phyloP scores from a whole-genome alignment of 2,797 vertebrate species.

The Furcifer pardalis region DNA sequence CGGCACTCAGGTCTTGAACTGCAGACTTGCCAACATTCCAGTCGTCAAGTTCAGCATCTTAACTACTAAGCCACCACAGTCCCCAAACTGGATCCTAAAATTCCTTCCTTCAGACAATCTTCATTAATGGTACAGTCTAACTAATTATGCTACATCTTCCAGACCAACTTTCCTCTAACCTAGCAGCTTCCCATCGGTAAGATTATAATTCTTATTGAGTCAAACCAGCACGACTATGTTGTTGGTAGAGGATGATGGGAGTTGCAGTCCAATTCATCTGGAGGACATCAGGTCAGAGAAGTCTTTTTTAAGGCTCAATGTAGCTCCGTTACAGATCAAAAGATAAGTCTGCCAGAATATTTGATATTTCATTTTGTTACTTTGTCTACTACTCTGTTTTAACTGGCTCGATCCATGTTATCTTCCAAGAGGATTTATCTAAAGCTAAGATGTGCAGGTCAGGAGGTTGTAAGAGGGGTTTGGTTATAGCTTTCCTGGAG shows the following conservation, averaged over 20 bases:
- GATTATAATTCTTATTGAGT: neutral
- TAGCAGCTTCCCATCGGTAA: neutral
- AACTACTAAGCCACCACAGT: too few species aligned
- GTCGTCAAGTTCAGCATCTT: too few species aligned
- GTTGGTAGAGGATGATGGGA: neutral
- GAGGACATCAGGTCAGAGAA: neutral
- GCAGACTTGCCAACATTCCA: too few species aligned
- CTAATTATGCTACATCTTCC: neutral
- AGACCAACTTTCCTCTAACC: neutral
- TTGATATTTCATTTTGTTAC: slow-evolving; percentile 45
- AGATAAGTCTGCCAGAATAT: slow-evolving; percentile 55
- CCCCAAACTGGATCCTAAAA: too few species aligned
- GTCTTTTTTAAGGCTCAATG: neutral
- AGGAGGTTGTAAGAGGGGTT: slow-evolving; percentile 33
- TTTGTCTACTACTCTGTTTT: slow-evolving; percentile 31
- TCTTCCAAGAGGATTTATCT: slow-evolving; percentile 36
- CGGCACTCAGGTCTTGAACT: too few species aligned
- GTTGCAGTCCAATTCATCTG: neutral
- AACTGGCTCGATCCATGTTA: slow-evolving; percentile 26
- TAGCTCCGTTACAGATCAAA: neutral
- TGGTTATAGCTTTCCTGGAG: slow-evolving; percentile 38
- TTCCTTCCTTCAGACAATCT: neutral
- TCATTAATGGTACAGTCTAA: neutral
- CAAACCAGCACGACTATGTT: neutral
- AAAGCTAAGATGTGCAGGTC: neutral